These are phyloP conservation scores for Zoanthus sansibaricus DNA, from an alignment of 92 coral and sea anemone genomes.

Conservation along the genomic window DNA sequence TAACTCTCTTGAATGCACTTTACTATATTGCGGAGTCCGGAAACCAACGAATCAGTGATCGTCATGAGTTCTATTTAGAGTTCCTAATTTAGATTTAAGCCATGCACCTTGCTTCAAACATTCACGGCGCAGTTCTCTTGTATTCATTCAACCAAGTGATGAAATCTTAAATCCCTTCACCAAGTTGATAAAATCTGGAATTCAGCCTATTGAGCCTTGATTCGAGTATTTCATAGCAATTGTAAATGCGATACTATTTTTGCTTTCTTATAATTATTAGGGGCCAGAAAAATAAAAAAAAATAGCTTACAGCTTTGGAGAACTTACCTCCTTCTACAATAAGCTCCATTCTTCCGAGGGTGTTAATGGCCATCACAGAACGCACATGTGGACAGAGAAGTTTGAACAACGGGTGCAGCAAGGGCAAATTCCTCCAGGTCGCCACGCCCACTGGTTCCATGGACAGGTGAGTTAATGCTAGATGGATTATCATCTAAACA, in stretches of 20 bases:
- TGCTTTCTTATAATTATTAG: not conserved
- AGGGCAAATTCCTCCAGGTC: constrained; percentile 42
- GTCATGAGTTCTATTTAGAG: too few relatives aligned
- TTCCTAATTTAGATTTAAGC: too few relatives aligned
- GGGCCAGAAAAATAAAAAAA: not conserved
- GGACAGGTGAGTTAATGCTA: constrained; percentile 20
- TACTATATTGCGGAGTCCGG: too few relatives aligned
- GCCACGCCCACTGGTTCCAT: constrained; percentile 47
- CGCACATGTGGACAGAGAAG: constrained; percentile 44
- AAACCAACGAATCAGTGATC: too few relatives aligned
- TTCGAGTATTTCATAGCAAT: too few relatives aligned
- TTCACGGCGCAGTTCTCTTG: too few relatives aligned
- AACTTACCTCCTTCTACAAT: constrained; percentile 35
- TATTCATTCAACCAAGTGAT: too few relatives aligned
- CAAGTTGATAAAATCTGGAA: not conserved
- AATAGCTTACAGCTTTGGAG: too few relatives aligned
- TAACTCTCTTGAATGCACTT: too few relatives aligned
- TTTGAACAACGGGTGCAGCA: constrained; percentile 37
- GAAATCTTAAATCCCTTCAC: too few relatives aligned
- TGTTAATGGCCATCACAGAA: constrained; percentile 49
- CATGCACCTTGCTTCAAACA: too few relatives aligned
- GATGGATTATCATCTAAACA: constrained; percentile 39
- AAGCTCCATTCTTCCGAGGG: constrained; percentile 38
- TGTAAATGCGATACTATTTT: not conserved
- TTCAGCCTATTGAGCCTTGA: too few relatives aligned